A percentile compares a stretch with the other conserved stretches of the same genome.
phyloP scores from a whole-genome alignment of 2,888 invertebrate species.

The Harpagoxenus sublaevis region DNA sequence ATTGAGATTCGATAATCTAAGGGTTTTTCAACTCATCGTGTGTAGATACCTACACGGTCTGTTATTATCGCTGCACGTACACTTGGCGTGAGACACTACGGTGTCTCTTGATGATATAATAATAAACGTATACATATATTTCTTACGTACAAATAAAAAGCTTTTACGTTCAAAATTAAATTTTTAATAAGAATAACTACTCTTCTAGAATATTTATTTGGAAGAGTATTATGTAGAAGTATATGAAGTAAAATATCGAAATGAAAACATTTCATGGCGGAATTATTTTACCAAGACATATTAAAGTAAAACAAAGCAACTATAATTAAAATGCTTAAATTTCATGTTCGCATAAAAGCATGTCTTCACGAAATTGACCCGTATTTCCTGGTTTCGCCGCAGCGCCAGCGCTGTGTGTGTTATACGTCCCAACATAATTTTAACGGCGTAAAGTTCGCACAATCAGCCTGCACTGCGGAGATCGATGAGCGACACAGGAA shows the following conservation, averaged over 20 bases:
- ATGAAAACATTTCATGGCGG: background rate
- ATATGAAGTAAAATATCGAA: background rate
- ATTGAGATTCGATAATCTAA: too few species aligned
- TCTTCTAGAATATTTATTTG: background rate
- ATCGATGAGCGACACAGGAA: slow-evolving; percentile 73
- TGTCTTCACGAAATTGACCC: slow-evolving; percentile 19
- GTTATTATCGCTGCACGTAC: too few species aligned
- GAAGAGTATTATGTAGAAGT: too few species aligned
- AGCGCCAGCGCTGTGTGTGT: slow-evolving; percentile 21
- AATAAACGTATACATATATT: background rate
- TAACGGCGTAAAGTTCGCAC: slow-evolving; percentile 70
- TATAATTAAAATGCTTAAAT: background rate
- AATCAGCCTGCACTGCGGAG: slow-evolving; percentile 76
- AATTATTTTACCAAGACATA: background rate
- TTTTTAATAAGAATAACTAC: background rate
- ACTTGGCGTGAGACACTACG: too few species aligned
- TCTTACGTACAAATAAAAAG: background rate
- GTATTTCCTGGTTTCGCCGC: slow-evolving; percentile 21
- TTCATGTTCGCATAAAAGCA: background rate
- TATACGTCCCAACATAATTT: slow-evolving; percentile 65
- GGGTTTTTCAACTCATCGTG: too few species aligned
- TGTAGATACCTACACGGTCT: too few species aligned
- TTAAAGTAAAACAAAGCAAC: background rate
- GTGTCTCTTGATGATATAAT: background rate
- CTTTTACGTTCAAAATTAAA: background rate